Evolutionary conservation across 2,797 vertebrate species (phyloP).

Genomic region (Pipistrellus pipistrellus): DNA sequence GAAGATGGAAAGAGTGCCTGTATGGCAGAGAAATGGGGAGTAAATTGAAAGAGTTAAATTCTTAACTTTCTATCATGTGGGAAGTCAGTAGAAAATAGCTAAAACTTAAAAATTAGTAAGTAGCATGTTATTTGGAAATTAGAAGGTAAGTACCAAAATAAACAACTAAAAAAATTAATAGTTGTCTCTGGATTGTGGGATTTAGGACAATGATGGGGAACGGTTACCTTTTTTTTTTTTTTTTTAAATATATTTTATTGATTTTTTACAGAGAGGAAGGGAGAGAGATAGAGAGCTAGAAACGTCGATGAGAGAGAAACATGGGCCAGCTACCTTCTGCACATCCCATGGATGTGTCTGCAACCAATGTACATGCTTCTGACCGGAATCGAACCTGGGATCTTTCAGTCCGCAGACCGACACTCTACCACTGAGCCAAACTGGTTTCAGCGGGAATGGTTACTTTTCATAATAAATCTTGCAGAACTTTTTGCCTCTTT

Average conservation of each 20-base stretch:
- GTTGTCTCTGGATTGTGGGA: not conserved
- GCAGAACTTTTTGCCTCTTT: conserved; percentile 5
- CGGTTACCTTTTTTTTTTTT: no score
- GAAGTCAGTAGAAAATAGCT: conserved; percentile 10
- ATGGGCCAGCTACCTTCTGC: no score
- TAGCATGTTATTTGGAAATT: conserved; percentile 27
- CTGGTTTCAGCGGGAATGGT: not conserved
- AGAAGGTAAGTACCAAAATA: conserved; percentile 34
- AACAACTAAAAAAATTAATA: conserved; percentile 19
- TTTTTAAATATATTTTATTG: not conserved
- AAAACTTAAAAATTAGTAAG: conserved; percentile 40
- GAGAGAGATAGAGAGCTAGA: no score
- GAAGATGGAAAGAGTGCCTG: not conserved
- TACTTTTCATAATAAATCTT: not conserved
- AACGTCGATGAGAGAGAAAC: no score
- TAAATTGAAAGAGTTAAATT: conserved; percentile 24
- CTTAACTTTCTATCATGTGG: not conserved
- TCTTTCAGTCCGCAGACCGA: no score
- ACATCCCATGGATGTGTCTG: no score
- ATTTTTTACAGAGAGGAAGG: no score
- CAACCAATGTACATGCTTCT: no score
- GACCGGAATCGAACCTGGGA: no score
- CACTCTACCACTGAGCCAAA: no score
- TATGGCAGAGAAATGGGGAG: not conserved
- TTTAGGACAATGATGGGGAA: conserved; percentile 17